These are phyloP conservation scores for Odontocolon sp. DNA, from an alignment of 2,888 invertebrate species.

Conservation along the genomic window DNA sequence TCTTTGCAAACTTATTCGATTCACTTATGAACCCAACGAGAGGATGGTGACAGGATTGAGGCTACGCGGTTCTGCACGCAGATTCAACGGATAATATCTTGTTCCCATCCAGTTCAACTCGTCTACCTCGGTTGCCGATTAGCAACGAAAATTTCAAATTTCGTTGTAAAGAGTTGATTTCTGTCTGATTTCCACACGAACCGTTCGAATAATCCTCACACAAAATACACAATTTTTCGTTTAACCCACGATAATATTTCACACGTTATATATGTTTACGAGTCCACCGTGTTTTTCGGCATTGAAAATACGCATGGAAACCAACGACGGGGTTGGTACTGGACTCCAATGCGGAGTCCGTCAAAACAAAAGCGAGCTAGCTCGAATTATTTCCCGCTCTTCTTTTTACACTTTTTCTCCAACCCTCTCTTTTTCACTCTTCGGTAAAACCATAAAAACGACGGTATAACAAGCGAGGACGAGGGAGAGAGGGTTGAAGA, in stretches of 20 bases:
- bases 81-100: conserved; percentile 24
- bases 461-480: neutral
- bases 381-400: neutral
- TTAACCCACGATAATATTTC: too few relatives aligned
- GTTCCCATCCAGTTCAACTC: conserved; percentile 9
- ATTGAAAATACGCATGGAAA: neutral
- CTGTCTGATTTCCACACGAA: neutral
- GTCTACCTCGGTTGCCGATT: neutral
- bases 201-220: neutral
- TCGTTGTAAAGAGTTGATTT: neutral
- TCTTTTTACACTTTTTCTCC: neutral
- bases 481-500: neutral
- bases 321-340: neutral
- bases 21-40: conserved; percentile 64
- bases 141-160: neutral
- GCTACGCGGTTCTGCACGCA: neutral
- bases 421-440: neutral
- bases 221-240: neutral
- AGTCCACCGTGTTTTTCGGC: neutral
- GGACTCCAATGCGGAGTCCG: too few relatives aligned
- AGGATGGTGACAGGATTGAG: conserved; percentile 16
- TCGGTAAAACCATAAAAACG: neutral
- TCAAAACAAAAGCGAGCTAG: neutral
- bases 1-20: conserved; percentile 69
- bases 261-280: too few relatives aligned